Evolutionary conservation across 2,888 invertebrate genomes (phyloP).

Genomic region (Cephus spinipes): DNA sequence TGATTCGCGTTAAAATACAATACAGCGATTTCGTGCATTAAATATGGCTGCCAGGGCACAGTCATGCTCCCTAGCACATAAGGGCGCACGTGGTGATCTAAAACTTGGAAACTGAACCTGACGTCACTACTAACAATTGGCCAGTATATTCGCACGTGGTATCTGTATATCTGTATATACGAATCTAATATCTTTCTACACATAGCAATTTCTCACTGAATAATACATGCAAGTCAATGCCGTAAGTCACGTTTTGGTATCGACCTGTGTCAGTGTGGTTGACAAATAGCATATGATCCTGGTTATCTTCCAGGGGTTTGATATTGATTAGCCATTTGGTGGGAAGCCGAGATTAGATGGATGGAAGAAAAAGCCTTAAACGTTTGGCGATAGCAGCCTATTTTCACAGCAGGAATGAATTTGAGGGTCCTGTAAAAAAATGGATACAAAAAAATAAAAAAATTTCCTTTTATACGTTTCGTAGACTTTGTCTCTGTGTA

Average conservation of each 20-base stretch:
- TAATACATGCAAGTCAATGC: conserved; percentile 1
- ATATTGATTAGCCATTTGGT: conserved; percentile 39
- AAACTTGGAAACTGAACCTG: not conserved
- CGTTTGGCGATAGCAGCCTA: not conserved
- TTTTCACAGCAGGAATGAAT: not conserved
- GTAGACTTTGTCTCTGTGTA: not conserved
- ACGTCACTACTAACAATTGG: not conserved
- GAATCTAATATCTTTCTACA: not conserved
- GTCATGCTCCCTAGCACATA: not conserved
- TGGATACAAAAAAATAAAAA: not conserved
- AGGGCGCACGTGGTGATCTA: not conserved
- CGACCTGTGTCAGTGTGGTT: conserved; percentile 13
- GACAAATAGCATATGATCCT: conserved; percentile 23
- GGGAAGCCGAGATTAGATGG: conserved; percentile 3
- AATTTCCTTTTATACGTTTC: not conserved
- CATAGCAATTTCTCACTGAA: too few relatives aligned
- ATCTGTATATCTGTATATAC: not conserved
- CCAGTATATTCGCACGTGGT: not conserved
- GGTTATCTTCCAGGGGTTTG: conserved; percentile 17
- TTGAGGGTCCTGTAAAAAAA: not conserved
- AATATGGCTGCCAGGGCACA: not conserved
- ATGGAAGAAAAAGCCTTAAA: not conserved
- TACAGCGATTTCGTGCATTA: not conserved
- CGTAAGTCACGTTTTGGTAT: conserved; percentile 37
- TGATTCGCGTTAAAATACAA: too few relatives aligned